Base-by-base conservation (phyloP, 2,113 vertebrate species). In the Perognathus longimembris region DNA sequence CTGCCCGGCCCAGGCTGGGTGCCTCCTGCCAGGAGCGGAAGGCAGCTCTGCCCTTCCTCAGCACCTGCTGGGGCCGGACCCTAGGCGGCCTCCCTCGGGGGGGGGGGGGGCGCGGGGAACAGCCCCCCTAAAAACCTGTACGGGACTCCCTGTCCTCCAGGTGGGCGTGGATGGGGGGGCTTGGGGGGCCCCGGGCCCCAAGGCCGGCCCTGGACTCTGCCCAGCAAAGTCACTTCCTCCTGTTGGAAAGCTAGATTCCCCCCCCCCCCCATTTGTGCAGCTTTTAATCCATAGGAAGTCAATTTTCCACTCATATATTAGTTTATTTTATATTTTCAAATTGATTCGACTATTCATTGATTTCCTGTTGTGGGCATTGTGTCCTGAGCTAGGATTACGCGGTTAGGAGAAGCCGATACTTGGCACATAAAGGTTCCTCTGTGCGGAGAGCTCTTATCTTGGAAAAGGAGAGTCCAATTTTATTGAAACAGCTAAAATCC, bases 401-500 rank as follows among this genome's bases (percentile, higher is more conserved):
- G 97, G 99, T 99, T 98, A 99, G 99, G 98, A 98, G 98, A 97
- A 98, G 98, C 98, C 98, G 99, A 98, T 99, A 98, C 98, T 98
- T 97, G 88, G 95, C 93, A 96, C 98, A 98, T 98, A 98, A 98
- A 98, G 98, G 99, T 98, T 98, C 98, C 98, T 98, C 98, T 97
- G 98, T 98, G 98, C 78, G 93, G 96, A 96, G 97, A 98, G 98
- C 98, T 98, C 99, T 99, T 99, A 99, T 99, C 99, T 99, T 98
- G 96, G 97, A 98, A 97, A 98, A 98, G 98, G 98, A 98, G 98
- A 99, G 98, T 98, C 98, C 98, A 98, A 98, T 99, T 99, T 99
- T 99, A 99, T 99, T 99, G 99, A 99, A 98, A 99, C 98, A 98
- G 98, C 98, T 99, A 99, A 99, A 99, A 99, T 99, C 99, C 99